phyloP scores from a whole-genome alignment of 2,797 vertebrate genomes.

The Apodemus agrarius region DNA sequence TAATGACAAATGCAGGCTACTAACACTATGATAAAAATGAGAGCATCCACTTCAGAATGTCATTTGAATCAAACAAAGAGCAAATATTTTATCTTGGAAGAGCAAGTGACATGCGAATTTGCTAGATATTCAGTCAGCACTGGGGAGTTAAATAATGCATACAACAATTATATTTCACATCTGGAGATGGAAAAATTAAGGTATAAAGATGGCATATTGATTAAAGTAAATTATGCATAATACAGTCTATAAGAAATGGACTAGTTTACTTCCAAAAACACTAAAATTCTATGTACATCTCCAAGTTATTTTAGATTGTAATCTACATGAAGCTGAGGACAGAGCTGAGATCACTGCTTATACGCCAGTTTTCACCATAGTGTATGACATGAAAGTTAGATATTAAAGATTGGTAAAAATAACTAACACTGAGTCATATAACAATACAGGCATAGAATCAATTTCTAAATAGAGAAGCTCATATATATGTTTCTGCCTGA shows the following conservation, averaged over 20 bases:
- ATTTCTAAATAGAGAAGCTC: neutral
- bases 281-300: neutral
- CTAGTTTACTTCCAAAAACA: neutral
- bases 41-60: constrained; percentile 21
- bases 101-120: constrained; percentile 1
- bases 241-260: neutral
- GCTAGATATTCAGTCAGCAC: constrained; percentile 31
- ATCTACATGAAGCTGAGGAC: neutral
- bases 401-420: neutral
- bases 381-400: neutral
- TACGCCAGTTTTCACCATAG: neutral
- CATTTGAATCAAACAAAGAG: constrained; percentile 53
- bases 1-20: constrained; percentile 59
- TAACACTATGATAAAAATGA: constrained; percentile 58
- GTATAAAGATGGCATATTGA: constrained; percentile 22
- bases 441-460: neutral
- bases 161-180: constrained; percentile 12
- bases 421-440: neutral
- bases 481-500: neutral
- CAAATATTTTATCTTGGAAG: constrained; percentile 27
- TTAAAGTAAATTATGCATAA: neutral
- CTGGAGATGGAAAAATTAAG: constrained; percentile 34
- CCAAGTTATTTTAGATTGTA: neutral
- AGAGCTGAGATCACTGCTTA: neutral
- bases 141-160: constrained; percentile 40